phyloP scores from a whole-genome alignment of 2,113 vertebrate genomes.

The Elachura formosa region DNA sequence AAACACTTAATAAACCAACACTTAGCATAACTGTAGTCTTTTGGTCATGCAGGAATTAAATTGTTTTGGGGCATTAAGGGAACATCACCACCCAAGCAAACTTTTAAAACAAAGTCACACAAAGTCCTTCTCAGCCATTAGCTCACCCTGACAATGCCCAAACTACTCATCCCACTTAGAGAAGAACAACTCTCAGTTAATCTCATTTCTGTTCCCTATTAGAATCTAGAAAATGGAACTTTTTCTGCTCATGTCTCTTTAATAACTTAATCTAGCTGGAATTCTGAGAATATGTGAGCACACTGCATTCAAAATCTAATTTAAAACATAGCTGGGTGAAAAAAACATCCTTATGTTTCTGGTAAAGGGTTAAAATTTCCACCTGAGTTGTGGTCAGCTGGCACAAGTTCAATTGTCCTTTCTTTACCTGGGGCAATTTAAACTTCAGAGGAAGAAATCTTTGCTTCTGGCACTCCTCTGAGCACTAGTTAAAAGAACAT shows the following conservation, averaged over 20 bases:
- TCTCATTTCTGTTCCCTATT: neutral
- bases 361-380: neutral
- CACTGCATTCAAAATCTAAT: neutral
- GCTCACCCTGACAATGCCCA: neutral
- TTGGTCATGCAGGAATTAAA: neutral
- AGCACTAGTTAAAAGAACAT: neutral
- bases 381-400: neutral
- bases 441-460: neutral
- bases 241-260: neutral
- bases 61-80: neutral
- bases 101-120: neutral
- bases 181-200: neutral
- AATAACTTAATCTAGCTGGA: neutral
- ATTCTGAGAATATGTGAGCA: neutral
- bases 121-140: neutral
- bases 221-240: neutral
- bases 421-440: neutral
- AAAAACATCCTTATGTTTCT: neutral
- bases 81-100: neutral
- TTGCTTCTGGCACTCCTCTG: neutral
- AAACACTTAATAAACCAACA: neutral
- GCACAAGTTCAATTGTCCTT: neutral
- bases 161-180: neutral
- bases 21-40: neutral
- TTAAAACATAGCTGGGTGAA: neutral